These are phyloP conservation scores for Salmo trutta DNA, from an alignment of 2,797 vertebrate species.

Conservation along the genomic window DNA sequence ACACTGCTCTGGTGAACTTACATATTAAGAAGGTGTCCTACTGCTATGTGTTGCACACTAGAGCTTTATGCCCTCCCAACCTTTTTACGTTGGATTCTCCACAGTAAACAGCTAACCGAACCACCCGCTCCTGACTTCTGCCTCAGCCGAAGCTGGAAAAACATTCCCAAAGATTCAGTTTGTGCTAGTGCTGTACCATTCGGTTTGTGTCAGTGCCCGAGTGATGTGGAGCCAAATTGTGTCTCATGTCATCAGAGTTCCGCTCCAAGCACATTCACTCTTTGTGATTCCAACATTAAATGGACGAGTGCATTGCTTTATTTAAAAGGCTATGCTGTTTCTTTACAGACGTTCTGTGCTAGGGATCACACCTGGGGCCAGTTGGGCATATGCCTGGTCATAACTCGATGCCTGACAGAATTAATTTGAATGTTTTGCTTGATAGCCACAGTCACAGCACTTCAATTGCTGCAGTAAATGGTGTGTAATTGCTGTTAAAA, in stretches of 20 bases:
- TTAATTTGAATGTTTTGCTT: background rate
- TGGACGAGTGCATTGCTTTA: background rate
- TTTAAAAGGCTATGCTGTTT: background rate
- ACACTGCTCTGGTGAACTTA: slow-evolving; percentile 6
- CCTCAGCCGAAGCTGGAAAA: background rate
- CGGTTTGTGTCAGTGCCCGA: background rate
- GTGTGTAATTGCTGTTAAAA: slow-evolving; percentile 14
- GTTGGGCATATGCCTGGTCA: too few relatives aligned
- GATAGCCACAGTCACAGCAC: slow-evolving; percentile 13
- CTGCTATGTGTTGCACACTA: background rate
- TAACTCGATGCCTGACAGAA: too few relatives aligned
- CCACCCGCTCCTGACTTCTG: slow-evolving; percentile 8
- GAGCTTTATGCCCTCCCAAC: slow-evolving; percentile 2
- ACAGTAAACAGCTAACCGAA: background rate
- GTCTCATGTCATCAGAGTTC: background rate
- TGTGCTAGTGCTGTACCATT: background rate
- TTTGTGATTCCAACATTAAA: background rate
- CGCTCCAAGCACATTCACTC: background rate
- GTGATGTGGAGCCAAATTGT: background rate
- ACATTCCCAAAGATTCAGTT: background rate
- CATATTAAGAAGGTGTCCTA: background rate
- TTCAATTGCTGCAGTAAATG: background rate
- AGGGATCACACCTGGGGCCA: background rate
- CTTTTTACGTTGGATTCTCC: slow-evolving; percentile 6
- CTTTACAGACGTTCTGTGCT: background rate